Base-by-base conservation (phyloP, 2,888 invertebrate genomes). In the Amiota communis region DNA sequence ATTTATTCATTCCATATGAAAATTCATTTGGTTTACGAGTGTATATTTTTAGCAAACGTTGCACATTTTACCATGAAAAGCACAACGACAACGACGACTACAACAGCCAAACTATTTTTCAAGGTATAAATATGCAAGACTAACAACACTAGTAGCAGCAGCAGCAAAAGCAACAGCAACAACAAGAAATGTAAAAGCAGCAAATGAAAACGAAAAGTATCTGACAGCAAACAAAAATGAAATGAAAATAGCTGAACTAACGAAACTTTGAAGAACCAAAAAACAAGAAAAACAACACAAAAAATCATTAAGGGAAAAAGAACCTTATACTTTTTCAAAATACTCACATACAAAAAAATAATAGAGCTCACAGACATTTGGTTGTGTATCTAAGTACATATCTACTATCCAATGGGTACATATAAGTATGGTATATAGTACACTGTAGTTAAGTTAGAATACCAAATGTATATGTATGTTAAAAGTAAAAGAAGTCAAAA, bases 121-220 rank as follows among this genome's bases (percentile, higher is more conserved):
- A 85, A 85, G 85, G 84, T 85, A 77, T 75, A 76, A 73, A 78
- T 76, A 76, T 83, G 84, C 80, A 80, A 70, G 73, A 73, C 73
- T 71, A 78, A 83, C 73, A 77, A 74, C 64, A 75, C 75, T 78
- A n/a, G 82, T 79, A 75, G 69, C 59, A 51, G 3, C 65, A 23
- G 51, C 65, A 74, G 82, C 81, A 75, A 71, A 56, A 51, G 3
- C 65, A 23, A 56, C 65, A 74, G 3, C 23, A 23, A 23, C 70
- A 71, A 68, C 17, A 15, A 15, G n/a, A 57, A 57, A 17, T 57
- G 2, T 17, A 51, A 36, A 57, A 64, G 47, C 49, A 65, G 36
- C 6, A 15, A 36, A 36, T 36, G 36, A 36, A 36, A 36, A 36
- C 9, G 47, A 10, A 61, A 56, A 8, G 65, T 46, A 51, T 57